Evolutionary conservation across 2,113 vertebrate genomes (phyloP).

Genomic region (Tupaia chinensis): DNA sequence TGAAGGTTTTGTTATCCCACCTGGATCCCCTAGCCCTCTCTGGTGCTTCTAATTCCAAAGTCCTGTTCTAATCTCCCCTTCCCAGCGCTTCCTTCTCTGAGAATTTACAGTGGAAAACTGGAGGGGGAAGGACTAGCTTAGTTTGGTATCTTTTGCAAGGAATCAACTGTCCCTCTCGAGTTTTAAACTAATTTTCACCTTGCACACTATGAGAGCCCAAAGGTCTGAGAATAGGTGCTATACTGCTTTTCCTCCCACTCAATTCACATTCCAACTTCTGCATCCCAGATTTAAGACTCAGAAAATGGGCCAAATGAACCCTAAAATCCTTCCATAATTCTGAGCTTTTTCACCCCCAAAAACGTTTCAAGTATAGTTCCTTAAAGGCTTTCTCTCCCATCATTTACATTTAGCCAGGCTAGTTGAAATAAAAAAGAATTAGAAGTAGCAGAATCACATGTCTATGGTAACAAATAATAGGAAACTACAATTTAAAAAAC

Average conservation of each 20-base stretch:
- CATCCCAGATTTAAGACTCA: neutral
- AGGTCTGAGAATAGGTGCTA: neutral
- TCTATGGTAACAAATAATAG: neutral
- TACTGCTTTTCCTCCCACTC: too few species aligned
- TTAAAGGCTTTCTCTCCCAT: neutral
- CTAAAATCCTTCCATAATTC: neutral
- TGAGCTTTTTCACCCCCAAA: neutral
- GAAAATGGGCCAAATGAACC: neutral
- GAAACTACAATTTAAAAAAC: neutral
- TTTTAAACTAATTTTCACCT: neutral
- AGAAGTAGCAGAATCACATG: neutral
- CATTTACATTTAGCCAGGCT: neutral
- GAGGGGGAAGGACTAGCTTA: neutral
- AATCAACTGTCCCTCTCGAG: neutral
- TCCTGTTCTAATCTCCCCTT: neutral
- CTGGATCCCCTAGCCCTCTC: neutral
- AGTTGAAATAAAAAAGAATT: constrained; percentile 36
- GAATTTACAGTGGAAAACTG: neutral
- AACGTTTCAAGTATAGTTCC: neutral
- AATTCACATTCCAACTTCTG: neutral
- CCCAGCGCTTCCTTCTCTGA: neutral
- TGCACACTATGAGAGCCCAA: neutral
- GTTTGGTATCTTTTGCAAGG: neutral
- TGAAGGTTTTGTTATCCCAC: neutral
- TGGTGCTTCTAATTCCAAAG: neutral